These are phyloP conservation scores for Pangasius macronema DNA, from an alignment of 2,797 vertebrate species.

Conservation along the genomic window DNA sequence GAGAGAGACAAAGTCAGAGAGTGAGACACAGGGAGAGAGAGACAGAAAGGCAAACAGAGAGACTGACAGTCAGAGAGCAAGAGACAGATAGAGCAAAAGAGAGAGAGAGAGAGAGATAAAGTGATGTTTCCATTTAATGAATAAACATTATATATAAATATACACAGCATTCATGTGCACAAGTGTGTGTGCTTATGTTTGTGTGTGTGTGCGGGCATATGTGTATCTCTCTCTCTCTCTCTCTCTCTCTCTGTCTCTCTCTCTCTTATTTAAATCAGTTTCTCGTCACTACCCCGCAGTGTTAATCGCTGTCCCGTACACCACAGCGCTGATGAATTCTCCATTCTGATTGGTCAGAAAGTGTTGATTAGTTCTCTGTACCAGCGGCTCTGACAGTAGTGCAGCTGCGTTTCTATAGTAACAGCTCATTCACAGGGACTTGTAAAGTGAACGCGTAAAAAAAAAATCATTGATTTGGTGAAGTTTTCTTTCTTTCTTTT, in stretches of 20 bases:
- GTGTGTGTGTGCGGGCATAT: background rate
- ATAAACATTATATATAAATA: background rate
- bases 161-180: background rate
- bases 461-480: background rate
- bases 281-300: background rate
- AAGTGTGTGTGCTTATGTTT: slow-evolving; percentile 1
- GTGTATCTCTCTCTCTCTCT: background rate
- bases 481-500: background rate
- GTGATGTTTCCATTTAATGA: background rate
- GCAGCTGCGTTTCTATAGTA: background rate
- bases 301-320: background rate
- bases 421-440: background rate
- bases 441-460: too few relatives aligned
- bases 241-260: background rate
- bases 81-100: background rate
- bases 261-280: background rate
- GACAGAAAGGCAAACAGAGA: background rate
- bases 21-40: background rate
- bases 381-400: background rate
- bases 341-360: background rate
- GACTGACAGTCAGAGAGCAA: background rate
- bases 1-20: background rate
- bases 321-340: background rate
- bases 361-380: background rate
- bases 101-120: background rate